phyloP scores from a whole-genome alignment of 2,888 invertebrate species.

The Chrysolina americana region DNA sequence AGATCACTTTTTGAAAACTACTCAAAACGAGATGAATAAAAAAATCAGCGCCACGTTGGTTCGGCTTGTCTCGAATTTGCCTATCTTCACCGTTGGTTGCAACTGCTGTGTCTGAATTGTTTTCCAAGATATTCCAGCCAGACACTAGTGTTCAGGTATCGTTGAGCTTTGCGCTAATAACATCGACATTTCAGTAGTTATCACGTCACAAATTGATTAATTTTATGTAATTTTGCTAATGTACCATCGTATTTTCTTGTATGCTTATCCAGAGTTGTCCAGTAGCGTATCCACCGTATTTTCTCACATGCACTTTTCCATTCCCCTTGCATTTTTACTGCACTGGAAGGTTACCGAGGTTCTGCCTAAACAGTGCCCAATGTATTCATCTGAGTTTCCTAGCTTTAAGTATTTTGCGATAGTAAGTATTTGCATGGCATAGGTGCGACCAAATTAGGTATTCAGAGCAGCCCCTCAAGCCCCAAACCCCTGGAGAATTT shows the following conservation, averaged over 20 bases:
- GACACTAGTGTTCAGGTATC: background rate
- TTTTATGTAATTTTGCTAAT: background rate
- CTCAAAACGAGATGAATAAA: no score
- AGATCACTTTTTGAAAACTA: background rate
- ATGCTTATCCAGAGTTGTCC: background rate
- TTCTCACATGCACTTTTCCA: no score
- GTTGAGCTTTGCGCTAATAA: background rate
- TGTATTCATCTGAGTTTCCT: no score
- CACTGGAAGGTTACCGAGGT: no score
- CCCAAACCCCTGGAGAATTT: no score
- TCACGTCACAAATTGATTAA: background rate
- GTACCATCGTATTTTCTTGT: background rate
- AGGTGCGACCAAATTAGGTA: no score
- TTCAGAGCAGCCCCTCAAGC: no score
- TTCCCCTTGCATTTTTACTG: no score
- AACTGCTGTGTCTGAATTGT: background rate
- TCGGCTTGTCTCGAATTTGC: background rate
- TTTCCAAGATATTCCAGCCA: background rate
- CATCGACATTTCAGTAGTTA: background rate
- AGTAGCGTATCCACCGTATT: background rate
- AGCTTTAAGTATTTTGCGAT: no score
- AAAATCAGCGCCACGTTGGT: background rate
- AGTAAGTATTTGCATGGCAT: no score
- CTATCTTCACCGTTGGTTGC: background rate
- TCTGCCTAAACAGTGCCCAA: no score